Conservation (phyloP, 2,113 vertebrate genomes). For the Tachysurus fulvidraco region DNA sequence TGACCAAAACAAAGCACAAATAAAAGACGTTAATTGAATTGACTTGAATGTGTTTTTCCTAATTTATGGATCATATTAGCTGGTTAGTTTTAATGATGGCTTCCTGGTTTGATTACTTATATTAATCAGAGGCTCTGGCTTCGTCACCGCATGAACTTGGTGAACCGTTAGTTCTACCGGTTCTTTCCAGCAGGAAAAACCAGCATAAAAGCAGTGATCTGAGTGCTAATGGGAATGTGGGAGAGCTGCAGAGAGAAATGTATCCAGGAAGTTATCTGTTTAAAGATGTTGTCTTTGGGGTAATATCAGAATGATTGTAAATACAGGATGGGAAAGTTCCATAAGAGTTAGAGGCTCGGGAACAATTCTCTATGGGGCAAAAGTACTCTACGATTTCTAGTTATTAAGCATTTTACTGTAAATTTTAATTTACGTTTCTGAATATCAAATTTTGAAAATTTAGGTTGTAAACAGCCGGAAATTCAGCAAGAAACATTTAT, state of each 20-base stretch:
- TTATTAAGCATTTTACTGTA: not conserved
- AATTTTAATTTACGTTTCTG: not conserved
- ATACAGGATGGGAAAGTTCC: not conserved
- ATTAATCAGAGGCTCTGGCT: not conserved
- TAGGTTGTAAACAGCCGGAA: not conserved
- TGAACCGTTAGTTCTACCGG: not conserved
- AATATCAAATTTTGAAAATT: not conserved
- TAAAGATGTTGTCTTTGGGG: not conserved
- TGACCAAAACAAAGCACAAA: not conserved
- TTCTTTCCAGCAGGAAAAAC: not conserved
- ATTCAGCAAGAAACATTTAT: not conserved
- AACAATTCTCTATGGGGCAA: not conserved
- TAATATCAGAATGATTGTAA: not conserved
- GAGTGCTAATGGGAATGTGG: not conserved
- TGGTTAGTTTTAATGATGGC: constrained; percentile 17
- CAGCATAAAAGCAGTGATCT: not conserved
- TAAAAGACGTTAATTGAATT: constrained; percentile 29
- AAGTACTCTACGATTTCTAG: not conserved
- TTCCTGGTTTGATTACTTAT: constrained; percentile 13
- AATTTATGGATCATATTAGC: constrained; percentile 22
- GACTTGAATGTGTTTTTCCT: constrained; percentile 21
- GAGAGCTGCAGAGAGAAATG: not conserved
- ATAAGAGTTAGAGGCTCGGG: not conserved
- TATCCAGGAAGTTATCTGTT: not conserved
- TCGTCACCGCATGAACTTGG: not conserved